A percentile compares a stretch with the other conserved stretches of the same genome.
phyloP scores from a whole-genome alignment of 2,113 vertebrate genomes.

The Turdus rufiventris region DNA sequence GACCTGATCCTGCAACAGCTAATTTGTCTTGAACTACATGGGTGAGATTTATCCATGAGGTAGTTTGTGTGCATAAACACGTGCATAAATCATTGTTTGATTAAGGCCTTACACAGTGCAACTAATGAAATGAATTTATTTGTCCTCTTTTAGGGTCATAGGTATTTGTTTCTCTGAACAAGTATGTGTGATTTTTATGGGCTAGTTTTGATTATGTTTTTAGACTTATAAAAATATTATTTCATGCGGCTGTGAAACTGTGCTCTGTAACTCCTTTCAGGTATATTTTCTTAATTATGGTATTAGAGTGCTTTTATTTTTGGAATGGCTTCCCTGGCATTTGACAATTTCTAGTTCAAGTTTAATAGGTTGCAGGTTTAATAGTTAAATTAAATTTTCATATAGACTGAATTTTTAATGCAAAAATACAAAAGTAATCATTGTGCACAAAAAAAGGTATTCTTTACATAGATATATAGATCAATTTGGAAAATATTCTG shows the following conservation, averaged over 20 bases:
- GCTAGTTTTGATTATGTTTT: background rate
- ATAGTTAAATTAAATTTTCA: constrained; percentile 8
- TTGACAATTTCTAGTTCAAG: background rate
- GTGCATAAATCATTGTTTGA: background rate
- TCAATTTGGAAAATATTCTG: background rate
- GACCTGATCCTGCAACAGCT: background rate
- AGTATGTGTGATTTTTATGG: background rate
- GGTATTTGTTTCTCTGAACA: background rate
- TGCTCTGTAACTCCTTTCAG: background rate
- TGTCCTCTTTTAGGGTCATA: background rate
- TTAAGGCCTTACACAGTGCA: background rate
- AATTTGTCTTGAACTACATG: background rate
- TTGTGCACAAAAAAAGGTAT: background rate
- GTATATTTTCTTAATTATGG: background rate
- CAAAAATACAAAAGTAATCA: background rate
- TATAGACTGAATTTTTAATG: background rate
- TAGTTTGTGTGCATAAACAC: background rate
- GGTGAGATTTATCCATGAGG: background rate
- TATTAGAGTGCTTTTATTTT: background rate
- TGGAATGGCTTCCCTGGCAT: background rate
- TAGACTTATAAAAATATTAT: constrained; percentile 37
- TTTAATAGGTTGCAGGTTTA: background rate
- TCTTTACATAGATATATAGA: background rate
- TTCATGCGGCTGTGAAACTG: background rate
- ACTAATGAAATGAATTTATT: background rate